Percentiles rank a stretch among this genome's conserved stretches.
Evolutionary conservation across 2,888 invertebrate species (phyloP).

Genomic region (Ophion ellenae): DNA sequence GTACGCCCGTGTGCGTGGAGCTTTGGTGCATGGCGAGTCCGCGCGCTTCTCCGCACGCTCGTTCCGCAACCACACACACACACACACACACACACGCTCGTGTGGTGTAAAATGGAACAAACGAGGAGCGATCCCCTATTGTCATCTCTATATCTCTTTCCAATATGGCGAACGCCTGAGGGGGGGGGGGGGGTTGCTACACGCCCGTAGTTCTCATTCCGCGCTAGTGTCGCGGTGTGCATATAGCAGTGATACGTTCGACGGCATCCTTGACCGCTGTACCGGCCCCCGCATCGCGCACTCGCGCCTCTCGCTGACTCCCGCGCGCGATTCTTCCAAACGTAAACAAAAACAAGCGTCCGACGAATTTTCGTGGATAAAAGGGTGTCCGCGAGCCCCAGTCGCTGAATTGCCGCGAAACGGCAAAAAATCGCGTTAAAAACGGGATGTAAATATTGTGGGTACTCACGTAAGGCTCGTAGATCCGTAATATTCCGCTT

Average conservation of each 20-base stretch:
- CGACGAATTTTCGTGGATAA: conserved; percentile 3
- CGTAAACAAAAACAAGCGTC: conserved; percentile 72
- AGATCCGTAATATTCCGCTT: conserved; percentile 72
- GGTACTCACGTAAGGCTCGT: conserved; percentile 76
- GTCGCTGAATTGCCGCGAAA: background rate
- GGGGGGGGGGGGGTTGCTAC: background rate
- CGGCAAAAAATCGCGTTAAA: background rate
- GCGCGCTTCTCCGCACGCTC: background rate
- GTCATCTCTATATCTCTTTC: conserved; percentile 22
- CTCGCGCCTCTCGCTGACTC: background rate
- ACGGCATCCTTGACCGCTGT: conserved; percentile 44
- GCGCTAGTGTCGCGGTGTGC: background rate
- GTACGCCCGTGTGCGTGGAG: too few relatives aligned
- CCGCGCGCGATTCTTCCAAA: conserved; percentile 51
- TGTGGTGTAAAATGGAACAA: too few relatives aligned
- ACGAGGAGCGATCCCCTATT: conserved; percentile 3
- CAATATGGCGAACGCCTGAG: conserved; percentile 14
- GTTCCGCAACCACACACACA: too few relatives aligned
- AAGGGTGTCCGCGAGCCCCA: background rate
- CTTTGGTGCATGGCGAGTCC: too few relatives aligned
- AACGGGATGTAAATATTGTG: background rate
- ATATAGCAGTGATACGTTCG: background rate
- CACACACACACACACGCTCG: background rate
- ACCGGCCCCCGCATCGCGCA: conserved; percentile 14
- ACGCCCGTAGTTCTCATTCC: conserved; percentile 6